Base-by-base conservation (phyloP, 2,888 invertebrate species). In the Encarsia formosa region DNA sequence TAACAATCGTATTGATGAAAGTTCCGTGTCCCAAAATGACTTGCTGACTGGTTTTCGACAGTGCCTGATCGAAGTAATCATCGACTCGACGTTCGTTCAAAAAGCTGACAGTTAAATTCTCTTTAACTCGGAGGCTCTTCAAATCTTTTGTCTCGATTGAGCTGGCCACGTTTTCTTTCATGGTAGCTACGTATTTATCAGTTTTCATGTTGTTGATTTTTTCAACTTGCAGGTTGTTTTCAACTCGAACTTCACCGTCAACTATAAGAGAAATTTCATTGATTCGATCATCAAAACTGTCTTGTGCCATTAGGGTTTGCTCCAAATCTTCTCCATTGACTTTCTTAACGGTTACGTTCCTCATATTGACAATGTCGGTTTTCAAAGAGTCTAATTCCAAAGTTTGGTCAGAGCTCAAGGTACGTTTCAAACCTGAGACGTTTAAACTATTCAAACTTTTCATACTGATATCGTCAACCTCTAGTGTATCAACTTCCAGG, bases 41-140 rank as follows among this genome's bases (percentile, higher is more conserved):
- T 55, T 71, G 70, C 1, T 42, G 44, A 2, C 40, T 58, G 9
- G 61, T 61, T 50, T 57, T 66, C 1, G 63, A 64, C 2, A 71
- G 49, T 16, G 61, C 54, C 22, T 31, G 47, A 0, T 48, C 50
- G 20, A 62, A 56, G 16, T 69, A 45, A 2, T 60, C 43, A 5
- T 63, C 50, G 1, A 65, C 35, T 3, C 54, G 34, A 4, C 42
- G 41, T 3, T 59, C 63, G 2, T 61, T 42, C 1, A 71, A 13
- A n/a, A 34, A 52, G 13, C 61, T 53, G 1, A 63, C 43, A 0
- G 52, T 61, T 3, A 63, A 53, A 46, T 68, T 57, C 5, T 58
- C 40, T 5, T 18, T 54, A n/a, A 68, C 59, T 1, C 22, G 58
- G 11, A 70, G 52, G 13, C 59, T 37, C 2, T 63, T 59, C 2